Conservation (phyloP, 23 tunicate genomes). For the Oikopleura vanhoeffeni region DNA sequence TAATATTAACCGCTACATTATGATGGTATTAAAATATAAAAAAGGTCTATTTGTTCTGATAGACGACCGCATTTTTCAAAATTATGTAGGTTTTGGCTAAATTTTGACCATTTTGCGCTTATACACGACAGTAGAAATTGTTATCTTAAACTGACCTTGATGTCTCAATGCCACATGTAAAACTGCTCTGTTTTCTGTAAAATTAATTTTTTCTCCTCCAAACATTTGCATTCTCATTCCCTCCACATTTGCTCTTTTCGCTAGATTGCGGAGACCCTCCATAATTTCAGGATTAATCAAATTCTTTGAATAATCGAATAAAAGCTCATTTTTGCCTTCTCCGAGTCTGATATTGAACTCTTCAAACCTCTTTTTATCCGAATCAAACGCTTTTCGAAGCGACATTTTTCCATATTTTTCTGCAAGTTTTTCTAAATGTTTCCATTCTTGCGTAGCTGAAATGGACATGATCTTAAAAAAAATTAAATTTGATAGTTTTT, state of each 20-base stretch:
- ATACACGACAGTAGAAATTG: too few relatives aligned
- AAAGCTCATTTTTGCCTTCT: background rate
- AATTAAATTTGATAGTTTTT: too few relatives aligned
- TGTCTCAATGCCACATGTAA: constrained; percentile 75
- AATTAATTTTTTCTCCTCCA: constrained; percentile 69
- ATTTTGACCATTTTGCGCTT: too few relatives aligned
- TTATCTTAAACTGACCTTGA: constrained; percentile 14
- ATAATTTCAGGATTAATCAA: constrained; percentile 30
- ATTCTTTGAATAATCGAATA: constrained; percentile 71
- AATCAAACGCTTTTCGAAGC: background rate
- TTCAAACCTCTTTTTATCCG: background rate
- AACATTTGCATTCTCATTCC: constrained; percentile 49
- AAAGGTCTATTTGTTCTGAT: too few relatives aligned
- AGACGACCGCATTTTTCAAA: too few relatives aligned
- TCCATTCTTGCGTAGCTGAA: background rate
- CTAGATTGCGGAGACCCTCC: constrained; percentile 25
- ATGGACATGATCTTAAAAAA: too few relatives aligned
- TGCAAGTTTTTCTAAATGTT: background rate
- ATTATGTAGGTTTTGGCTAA: too few relatives aligned
- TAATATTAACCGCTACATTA: too few relatives aligned
- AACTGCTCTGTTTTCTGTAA: constrained; percentile 84
- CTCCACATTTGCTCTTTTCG: constrained; percentile 51
- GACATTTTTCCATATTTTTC: background rate
- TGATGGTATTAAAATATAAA: too few relatives aligned
- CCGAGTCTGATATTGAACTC: background rate